Conservation (phyloP, 2,113 vertebrate genomes). For the Rhinoptilus africanus region DNA sequence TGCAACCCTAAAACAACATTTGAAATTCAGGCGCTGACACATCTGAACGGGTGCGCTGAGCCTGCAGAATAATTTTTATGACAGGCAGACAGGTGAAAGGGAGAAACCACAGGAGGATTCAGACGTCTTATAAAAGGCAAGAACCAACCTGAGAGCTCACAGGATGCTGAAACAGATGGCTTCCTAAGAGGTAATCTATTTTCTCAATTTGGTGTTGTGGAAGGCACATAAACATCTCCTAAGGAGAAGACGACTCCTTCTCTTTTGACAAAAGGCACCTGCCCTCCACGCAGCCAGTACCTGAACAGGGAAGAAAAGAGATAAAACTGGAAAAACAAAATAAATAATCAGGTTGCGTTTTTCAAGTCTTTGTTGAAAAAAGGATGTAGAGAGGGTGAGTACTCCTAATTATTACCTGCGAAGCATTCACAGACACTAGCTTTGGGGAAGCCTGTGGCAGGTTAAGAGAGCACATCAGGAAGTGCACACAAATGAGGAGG, state of each 20-base stretch:
- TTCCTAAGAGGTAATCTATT: slow-evolving; percentile 52
- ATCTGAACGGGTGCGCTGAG: not conserved
- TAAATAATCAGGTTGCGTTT: not conserved
- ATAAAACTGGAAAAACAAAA: not conserved
- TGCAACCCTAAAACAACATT: not conserved
- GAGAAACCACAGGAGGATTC: slow-evolving; percentile 37
- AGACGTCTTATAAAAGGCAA: not conserved
- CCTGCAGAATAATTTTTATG: not conserved
- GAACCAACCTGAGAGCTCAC: slow-evolving; percentile 39
- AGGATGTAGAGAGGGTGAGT: not conserved
- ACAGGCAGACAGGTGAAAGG: slow-evolving; percentile 10
- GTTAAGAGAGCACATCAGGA: slow-evolving; percentile 29
- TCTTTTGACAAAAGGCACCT: slow-evolving; percentile 14
- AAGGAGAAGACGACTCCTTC: slow-evolving; percentile 8
- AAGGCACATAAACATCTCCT: slow-evolving; percentile 49
- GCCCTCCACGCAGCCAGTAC: not conserved
- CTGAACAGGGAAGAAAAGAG: not conserved
- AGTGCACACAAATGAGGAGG: slow-evolving; percentile 26
- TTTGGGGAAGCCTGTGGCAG: slow-evolving; percentile 61
- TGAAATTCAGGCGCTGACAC: not conserved
- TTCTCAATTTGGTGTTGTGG: slow-evolving; percentile 28
- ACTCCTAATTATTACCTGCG: slow-evolving; percentile 41
- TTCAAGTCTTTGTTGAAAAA: slow-evolving; percentile 12
- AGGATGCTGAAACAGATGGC: slow-evolving; percentile 47
- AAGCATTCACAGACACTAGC: slow-evolving; percentile 28